phyloP scores from a whole-genome alignment of 2,888 invertebrate species.

The Seira ritae region DNA sequence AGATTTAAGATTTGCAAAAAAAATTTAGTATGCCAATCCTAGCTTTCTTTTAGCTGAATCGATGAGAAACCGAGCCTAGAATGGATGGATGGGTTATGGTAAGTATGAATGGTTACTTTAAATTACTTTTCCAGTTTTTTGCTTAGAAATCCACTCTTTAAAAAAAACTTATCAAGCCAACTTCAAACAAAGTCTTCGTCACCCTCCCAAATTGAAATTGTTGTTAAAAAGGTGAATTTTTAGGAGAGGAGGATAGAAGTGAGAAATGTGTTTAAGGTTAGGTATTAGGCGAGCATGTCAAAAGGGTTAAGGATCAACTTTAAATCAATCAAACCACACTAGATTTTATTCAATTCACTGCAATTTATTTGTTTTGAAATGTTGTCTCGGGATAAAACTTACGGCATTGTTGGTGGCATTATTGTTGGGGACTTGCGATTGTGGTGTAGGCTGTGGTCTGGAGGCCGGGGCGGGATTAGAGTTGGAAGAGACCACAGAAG shows the following conservation, averaged over 20 bases:
- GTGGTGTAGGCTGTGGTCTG: conserved; percentile 83
- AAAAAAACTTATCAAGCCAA: background rate
- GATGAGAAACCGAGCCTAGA: too few relatives aligned
- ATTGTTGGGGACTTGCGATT: conserved; percentile 81
- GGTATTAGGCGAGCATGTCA: background rate
- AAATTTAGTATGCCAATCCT: too few relatives aligned
- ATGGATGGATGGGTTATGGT: conserved; percentile 55
- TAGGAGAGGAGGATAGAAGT: background rate
- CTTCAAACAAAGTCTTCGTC: conserved; percentile 58
- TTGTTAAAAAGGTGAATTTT: conserved; percentile 24
- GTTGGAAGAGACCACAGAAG: conserved; percentile 49
- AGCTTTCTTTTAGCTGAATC: too few relatives aligned
- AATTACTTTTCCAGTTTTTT: conserved; percentile 12
- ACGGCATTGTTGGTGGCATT: conserved; percentile 73
- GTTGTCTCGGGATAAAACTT: conserved; percentile 57
- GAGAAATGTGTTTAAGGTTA: too few relatives aligned
- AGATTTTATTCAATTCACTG: conserved; percentile 20
- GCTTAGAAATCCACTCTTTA: conserved; percentile 29
- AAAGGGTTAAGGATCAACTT: conserved; percentile 22
- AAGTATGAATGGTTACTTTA: conserved; percentile 20
- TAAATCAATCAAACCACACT: too few relatives aligned
- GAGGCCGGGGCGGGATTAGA: conserved; percentile 38
- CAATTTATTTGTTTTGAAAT: background rate
- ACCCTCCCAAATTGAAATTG: conserved; percentile 46
- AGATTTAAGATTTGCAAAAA: too few relatives aligned